phyloP scores from a whole-genome alignment of 1,140 invertebrate species.

The Thaumatotibia leucotreta region DNA sequence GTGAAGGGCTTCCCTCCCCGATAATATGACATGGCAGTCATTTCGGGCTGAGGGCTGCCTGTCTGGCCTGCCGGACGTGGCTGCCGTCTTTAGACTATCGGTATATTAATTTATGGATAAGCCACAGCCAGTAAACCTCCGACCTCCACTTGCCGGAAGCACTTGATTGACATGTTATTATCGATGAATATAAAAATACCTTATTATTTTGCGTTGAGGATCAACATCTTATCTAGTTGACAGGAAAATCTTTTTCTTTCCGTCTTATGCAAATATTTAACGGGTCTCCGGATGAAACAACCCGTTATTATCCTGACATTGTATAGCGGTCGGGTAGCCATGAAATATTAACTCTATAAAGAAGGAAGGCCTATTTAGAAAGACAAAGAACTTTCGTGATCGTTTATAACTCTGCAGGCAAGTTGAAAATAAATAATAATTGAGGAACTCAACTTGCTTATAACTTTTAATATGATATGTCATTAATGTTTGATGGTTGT shows the following conservation, averaged over 20 bases:
- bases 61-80: background rate
- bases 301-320: background rate
- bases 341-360: background rate
- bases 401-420: background rate
- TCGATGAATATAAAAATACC: conserved; percentile 1
- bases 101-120: conserved; percentile 3
- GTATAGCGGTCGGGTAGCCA: background rate
- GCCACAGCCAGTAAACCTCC: background rate
- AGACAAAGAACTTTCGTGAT: background rate
- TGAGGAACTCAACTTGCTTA: background rate
- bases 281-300: background rate
- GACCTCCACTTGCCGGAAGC: background rate
- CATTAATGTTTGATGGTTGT: background rate
- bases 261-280: conserved; percentile 11
- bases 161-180: conserved; percentile 12
- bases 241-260: background rate
- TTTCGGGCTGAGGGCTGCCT: background rate
- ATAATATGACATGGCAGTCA: conserved; percentile 1
- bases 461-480: background rate
- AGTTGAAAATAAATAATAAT: background rate
- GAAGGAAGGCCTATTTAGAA: background rate
- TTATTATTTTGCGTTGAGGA: background rate
- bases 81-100: background rate
- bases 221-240: background rate
- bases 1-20: conserved; percentile 29